Evolutionary conservation across 2,797 vertebrate species (phyloP).

Genomic region (Sebastes umbrosus): DNA sequence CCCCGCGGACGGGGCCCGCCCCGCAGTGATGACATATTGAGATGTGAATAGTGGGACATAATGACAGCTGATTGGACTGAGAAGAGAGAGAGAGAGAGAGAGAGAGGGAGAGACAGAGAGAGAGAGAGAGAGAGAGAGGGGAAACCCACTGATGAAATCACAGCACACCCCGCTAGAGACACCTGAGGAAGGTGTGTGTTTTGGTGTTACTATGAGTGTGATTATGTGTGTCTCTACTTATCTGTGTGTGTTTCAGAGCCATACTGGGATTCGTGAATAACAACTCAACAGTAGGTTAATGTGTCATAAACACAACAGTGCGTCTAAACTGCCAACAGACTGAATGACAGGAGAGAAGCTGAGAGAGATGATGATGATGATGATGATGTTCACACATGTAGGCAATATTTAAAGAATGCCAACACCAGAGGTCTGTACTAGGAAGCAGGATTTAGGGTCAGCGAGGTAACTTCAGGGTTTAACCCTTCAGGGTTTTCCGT

Average conservation of each 20-base stretch:
- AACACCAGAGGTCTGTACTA: conserved; percentile 6
- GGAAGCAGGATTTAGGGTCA: too few species aligned
- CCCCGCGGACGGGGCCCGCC: conserved; percentile 17
- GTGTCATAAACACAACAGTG: conserved; percentile 48
- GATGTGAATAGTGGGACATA: conserved; percentile 58
- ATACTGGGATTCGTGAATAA: conserved; percentile 44
- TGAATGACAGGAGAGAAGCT: conserved; percentile 58
- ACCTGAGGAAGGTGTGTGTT: conserved; percentile 33
- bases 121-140: conserved; percentile 16
- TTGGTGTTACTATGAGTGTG: background rate
- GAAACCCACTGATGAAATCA: conserved; percentile 52
- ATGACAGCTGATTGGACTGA: conserved; percentile 65
- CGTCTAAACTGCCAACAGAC: conserved; percentile 35
- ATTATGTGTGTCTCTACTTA: background rate
- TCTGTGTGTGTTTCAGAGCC: conserved; percentile 28
- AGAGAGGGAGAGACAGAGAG: too few species aligned
- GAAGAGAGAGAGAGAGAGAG: conserved; percentile 17
- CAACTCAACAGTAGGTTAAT: conserved; percentile 68
- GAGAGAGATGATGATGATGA: conserved; percentile 1
- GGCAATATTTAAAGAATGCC: background rate
- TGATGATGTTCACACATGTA: background rate
- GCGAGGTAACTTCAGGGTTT: too few species aligned
- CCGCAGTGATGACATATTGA: conserved; percentile 56
- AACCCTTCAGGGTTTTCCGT: too few species aligned
- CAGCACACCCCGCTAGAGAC: conserved; percentile 16